Conservation (phyloP, 1,140 invertebrate genomes). For the Danaus melanippus region DNA sequence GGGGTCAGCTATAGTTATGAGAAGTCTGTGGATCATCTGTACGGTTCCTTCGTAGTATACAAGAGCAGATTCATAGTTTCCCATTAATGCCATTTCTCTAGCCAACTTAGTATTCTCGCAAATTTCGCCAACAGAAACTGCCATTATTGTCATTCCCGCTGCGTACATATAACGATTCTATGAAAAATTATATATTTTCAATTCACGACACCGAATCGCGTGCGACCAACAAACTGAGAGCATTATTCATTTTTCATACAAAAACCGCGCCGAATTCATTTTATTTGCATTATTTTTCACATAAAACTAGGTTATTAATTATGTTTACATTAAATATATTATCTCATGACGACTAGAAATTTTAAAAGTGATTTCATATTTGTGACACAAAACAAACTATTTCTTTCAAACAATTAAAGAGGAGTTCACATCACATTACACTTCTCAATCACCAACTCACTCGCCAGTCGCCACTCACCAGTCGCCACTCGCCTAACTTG, state of each 20-base stretch:
- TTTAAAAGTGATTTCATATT: slow-evolving; percentile 46
- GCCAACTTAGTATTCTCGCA: slow-evolving; percentile 94
- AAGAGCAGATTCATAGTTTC: slow-evolving; percentile 94
- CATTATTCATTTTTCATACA: slow-evolving; percentile 51
- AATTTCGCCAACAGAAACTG: slow-evolving; percentile 89
- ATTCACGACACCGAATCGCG: slow-evolving; percentile 23
- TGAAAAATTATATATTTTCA: slow-evolving; percentile 18
- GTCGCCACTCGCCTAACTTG: slow-evolving; percentile 4
- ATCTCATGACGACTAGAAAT: slow-evolving; percentile 44
- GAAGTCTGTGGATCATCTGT: slow-evolving; percentile 89
- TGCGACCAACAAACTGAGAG: slow-evolving; percentile 42
- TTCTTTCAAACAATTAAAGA: slow-evolving; percentile 26
- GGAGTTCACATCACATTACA: too few species aligned
- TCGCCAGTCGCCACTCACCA: slow-evolving; percentile 3
- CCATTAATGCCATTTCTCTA: slow-evolving; percentile 93
- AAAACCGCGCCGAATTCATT: slow-evolving; percentile 22
- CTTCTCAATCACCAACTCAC: slow-evolving; percentile 13
- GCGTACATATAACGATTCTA: slow-evolving; percentile 60
- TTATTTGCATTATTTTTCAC: slow-evolving; percentile 7
- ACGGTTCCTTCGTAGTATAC: slow-evolving; percentile 97
- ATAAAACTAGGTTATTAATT: slow-evolving; percentile 12
- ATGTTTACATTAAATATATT: slow-evolving; percentile 22
- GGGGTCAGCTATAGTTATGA: slow-evolving; percentile 85
- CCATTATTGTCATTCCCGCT: slow-evolving; percentile 82
- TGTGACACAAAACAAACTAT: slow-evolving; percentile 61